phyloP scores from a whole-genome alignment of 2,113 vertebrate genomes.

The Microtus richardsoni region DNA sequence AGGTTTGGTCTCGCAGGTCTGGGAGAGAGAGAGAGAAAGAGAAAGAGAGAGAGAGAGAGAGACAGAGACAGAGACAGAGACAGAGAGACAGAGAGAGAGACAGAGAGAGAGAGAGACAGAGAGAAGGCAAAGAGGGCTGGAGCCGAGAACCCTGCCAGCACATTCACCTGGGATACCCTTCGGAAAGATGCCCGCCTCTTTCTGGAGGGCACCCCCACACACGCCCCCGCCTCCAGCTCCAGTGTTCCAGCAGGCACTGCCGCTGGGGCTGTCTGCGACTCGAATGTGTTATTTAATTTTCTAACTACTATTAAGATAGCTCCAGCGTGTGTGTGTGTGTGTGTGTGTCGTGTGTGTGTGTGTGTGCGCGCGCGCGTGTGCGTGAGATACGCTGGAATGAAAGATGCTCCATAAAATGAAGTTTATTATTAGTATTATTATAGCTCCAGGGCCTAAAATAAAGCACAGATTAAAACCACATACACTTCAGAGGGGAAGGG shows the following conservation, averaged over 20 bases:
- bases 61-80: background rate
- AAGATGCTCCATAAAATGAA: constrained; percentile 66
- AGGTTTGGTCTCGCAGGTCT: constrained; percentile 62
- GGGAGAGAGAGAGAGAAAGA: background rate
- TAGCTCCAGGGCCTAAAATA: constrained; percentile 62
- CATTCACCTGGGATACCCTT: constrained; percentile 56
- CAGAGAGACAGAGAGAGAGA: no score
- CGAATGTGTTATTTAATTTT: constrained; percentile 62
- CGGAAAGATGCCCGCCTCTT: background rate
- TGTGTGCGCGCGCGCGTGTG: background rate
- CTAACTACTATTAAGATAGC: constrained; percentile 50
- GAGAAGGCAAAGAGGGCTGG: background rate
- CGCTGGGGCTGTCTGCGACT: constrained; percentile 47
- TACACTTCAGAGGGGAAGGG: constrained; percentile 41
- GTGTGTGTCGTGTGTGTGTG: background rate
- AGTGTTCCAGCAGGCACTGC: background rate
- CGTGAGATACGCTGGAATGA: constrained; percentile 57
- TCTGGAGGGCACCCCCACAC: background rate
- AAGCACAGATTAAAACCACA: constrained; percentile 49
- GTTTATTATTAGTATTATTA: constrained; percentile 70
- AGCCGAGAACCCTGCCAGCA: background rate
- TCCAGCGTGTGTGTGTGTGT: background rate
- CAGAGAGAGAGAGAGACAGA: no score
- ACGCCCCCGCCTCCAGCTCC: background rate
- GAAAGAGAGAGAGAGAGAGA: background rate